These are phyloP conservation scores for Conomelus anceps DNA, from an alignment of 2,888 invertebrate species.

Conservation along the genomic window DNA sequence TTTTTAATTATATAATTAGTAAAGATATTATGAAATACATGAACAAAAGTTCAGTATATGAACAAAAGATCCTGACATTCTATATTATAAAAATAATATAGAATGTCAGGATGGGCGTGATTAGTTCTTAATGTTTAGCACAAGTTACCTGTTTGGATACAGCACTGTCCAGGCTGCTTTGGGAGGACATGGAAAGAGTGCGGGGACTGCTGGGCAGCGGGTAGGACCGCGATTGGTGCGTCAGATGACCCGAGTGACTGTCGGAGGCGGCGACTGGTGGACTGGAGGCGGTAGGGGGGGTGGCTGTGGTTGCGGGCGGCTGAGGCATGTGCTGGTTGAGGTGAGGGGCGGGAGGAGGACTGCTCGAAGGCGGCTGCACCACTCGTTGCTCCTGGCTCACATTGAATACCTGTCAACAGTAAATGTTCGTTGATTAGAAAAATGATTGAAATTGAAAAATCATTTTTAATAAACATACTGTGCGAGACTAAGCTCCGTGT, in stretches of 20 bases:
- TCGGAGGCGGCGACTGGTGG: no score
- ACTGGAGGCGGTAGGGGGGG: constrained; percentile 46
- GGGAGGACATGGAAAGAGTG: constrained; percentile 75
- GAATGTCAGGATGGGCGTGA: no score
- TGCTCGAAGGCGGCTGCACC: constrained; percentile 46
- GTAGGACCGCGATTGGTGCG: constrained; percentile 62
- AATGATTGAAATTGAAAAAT: no score
- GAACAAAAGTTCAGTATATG: no score
- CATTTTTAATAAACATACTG: no score
- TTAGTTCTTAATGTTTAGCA: no score
- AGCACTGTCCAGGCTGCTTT: constrained; percentile 73
- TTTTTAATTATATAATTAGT: no score
- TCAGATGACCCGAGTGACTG: constrained; percentile 31
- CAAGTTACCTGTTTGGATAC: constrained; percentile 50
- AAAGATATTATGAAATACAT: no score
- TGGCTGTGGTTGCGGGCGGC: constrained; percentile 38
- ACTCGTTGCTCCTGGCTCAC: constrained; percentile 57
- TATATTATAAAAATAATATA: no score
- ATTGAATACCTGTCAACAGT: constrained; percentile 54
- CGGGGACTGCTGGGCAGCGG: constrained; percentile 50
- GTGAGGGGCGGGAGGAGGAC: neutral
- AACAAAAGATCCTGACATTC: no score
- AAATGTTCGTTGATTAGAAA: no score
- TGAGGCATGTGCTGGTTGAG: constrained; percentile 42
- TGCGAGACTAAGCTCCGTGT: no score